Evolutionary conservation across 2,888 invertebrate genomes (phyloP).

Genomic region (Ptycholaimellus sp.): DNA sequence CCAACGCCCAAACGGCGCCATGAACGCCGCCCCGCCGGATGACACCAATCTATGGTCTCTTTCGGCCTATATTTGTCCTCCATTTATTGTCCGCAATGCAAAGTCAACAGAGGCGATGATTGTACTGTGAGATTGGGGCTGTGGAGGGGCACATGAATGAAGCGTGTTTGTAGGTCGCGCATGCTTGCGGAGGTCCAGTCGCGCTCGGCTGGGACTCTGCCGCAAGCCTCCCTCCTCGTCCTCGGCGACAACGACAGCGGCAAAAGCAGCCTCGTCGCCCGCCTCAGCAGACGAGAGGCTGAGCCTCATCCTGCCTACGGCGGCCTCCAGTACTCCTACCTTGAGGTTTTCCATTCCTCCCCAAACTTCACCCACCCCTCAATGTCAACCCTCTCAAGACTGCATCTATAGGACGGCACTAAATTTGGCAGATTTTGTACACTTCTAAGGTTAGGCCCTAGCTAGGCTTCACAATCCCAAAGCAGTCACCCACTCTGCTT

Average conservation of each 20-base stretch:
- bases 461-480: too few species aligned
- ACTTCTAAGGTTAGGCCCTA: not conserved
- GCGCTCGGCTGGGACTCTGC: constrained; percentile 6
- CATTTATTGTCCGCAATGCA: too few species aligned
- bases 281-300: constrained; percentile 82
- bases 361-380: constrained; percentile 50
- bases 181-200: constrained; percentile 8
- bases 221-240: constrained; percentile 3
- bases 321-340: constrained; percentile 84
- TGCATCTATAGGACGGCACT: too few species aligned
- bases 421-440: too few species aligned
- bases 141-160: not conserved
- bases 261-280: constrained; percentile 90
- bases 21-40: too few species aligned
- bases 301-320: constrained; percentile 92
- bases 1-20: too few species aligned
- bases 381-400: too few species aligned
- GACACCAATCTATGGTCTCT: too few species aligned
- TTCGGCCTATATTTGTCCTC: too few species aligned
- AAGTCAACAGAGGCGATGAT: too few species aligned
- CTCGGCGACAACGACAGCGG: constrained; percentile 80
- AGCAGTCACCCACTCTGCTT: too few species aligned
- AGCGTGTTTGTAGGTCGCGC: constrained; percentile 4
- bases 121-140: too few species aligned
- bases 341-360: constrained; percentile 90